Evolutionary conservation across 2,797 vertebrate species (phyloP).

Genomic region (Microctenopoma stevenorrisi): DNA sequence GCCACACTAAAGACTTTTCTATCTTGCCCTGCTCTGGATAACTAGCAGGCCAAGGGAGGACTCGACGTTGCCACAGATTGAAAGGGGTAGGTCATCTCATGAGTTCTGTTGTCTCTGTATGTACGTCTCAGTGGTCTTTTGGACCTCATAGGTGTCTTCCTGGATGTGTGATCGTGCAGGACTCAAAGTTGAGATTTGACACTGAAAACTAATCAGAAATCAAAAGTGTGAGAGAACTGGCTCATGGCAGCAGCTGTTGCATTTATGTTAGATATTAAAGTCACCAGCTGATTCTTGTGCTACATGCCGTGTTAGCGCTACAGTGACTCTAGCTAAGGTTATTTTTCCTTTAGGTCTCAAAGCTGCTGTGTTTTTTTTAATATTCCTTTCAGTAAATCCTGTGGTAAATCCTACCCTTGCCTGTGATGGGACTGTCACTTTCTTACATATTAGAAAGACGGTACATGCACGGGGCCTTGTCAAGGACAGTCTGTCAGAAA

Average conservation of each 20-base stretch:
- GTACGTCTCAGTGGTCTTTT: slow-evolving; percentile 10
- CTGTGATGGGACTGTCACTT: slow-evolving; percentile 36
- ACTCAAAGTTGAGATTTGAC: slow-evolving; percentile 49
- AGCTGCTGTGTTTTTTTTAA: slow-evolving; percentile 34
- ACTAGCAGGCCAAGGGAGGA: slow-evolving; percentile 74
- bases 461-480: slow-evolving; percentile 63
- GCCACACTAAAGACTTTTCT: slow-evolving; percentile 77
- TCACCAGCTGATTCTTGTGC: slow-evolving; percentile 22
- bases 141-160: slow-evolving; percentile 29
- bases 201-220: slow-evolving; percentile 38
- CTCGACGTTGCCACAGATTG: slow-evolving; percentile 71
- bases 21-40: slow-evolving; percentile 79
- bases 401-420: slow-evolving; percentile 29
- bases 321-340: slow-evolving; percentile 30
- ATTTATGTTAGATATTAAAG: slow-evolving; percentile 40
- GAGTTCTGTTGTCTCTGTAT: slow-evolving; percentile 35
- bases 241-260: slow-evolving; percentile 26
- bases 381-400: slow-evolving; percentile 52
- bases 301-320: slow-evolving; percentile 17
- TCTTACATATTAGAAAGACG: slow-evolving; percentile 40
- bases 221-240: slow-evolving; percentile 18
- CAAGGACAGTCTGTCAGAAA: slow-evolving; percentile 61
- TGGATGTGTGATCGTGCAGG: slow-evolving; percentile 46
- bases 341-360: slow-evolving; percentile 44
- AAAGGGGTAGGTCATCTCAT: slow-evolving; percentile 80